These are phyloP conservation scores for Clupea harengus DNA, from an alignment of 2,113 vertebrate genomes.

Conservation along the genomic window DNA sequence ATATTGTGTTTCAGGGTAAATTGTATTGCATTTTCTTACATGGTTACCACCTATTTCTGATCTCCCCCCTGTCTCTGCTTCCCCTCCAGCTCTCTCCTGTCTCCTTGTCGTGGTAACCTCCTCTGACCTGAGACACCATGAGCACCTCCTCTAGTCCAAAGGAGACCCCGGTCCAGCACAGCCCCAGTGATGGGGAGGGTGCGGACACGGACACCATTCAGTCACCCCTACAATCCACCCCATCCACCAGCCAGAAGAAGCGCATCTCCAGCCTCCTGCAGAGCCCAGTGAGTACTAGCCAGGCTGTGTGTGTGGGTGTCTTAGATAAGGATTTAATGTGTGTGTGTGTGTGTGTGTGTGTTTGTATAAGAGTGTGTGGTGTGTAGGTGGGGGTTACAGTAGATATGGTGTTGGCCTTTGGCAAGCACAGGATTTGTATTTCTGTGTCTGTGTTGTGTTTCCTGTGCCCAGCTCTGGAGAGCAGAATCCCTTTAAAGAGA, in stretches of 20 bases:
- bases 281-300: conserved; percentile 75
- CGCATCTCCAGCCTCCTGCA: conserved; percentile 90
- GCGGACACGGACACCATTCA: conserved; percentile 70
- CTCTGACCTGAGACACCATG: conserved; percentile 62
- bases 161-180: conserved; percentile 70
- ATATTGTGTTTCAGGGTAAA: background rate
- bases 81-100: conserved; percentile 35
- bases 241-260: conserved; percentile 86
- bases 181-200: conserved; percentile 77
- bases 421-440: background rate
- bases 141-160: conserved; percentile 73
- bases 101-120: conserved; percentile 42
- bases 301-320: background rate
- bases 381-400: background rate
- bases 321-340: conserved; percentile 1
- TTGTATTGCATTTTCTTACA: background rate
- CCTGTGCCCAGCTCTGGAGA: background rate
- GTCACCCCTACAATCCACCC: conserved; percentile 74
- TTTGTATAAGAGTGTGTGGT: conserved; percentile 3
- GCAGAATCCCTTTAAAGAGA: background rate
- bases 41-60: background rate
- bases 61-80: conserved; percentile 29
- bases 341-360: conserved; percentile 12
- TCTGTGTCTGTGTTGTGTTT: conserved; percentile 15
- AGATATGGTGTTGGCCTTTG: background rate